Percentiles rank a stretch among this genome's conserved stretches.
Conservation (phyloP, 2,797 vertebrate genomes). For the Acanthopagrus latus region DNA sequence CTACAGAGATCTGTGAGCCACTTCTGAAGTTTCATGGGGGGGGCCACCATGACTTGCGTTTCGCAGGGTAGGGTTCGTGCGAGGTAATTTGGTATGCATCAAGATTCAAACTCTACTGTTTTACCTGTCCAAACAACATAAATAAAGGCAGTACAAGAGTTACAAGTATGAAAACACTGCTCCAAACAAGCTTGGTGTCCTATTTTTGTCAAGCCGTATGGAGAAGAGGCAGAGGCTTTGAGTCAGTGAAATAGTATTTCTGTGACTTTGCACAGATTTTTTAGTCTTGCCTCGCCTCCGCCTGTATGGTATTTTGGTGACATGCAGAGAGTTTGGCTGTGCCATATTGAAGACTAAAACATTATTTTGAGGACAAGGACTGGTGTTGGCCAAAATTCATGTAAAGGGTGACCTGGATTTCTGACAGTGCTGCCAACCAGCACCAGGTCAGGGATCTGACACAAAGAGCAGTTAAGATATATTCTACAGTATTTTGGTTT, state of each 20-base stretch:
- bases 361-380: not conserved
- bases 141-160: not conserved
- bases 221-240: slow-evolving; percentile 18
- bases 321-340: slow-evolving; percentile 27
- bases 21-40: slow-evolving; percentile 1
- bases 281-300: not conserved
- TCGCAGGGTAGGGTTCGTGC: not conserved
- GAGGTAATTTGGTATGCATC: not conserved
- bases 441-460: not conserved
- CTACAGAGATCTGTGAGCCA: not conserved
- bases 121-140: not conserved
- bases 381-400: not conserved
- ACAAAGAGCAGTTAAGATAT: not conserved
- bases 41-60: slow-evolving; percentile 4
- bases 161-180: not conserved
- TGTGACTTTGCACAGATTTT: not conserved
- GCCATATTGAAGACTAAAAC: slow-evolving; percentile 19
- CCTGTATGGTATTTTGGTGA: slow-evolving; percentile 30
- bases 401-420: not conserved
- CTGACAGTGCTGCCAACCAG: not conserved
- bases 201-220: slow-evolving; percentile 14
- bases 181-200: slow-evolving; percentile 2
- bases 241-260: slow-evolving; percentile 24
- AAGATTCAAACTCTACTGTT: not conserved
- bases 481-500: not conserved